These are phyloP conservation scores for Torymus texanus DNA, from an alignment of 2,888 invertebrate genomes.

Conservation along the genomic window DNA sequence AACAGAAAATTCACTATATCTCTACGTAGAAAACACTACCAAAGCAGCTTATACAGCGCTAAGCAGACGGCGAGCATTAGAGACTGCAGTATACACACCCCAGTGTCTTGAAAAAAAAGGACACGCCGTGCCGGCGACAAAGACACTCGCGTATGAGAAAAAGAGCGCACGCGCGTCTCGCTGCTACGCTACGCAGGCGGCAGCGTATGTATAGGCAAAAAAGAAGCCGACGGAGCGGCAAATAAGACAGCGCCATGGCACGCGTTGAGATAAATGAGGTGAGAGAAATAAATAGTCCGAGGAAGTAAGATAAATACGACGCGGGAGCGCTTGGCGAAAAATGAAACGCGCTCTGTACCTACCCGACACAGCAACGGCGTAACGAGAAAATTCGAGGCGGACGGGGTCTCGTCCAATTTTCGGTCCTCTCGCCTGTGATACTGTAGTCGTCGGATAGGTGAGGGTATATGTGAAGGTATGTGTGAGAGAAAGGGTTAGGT, in stretches of 20 bases:
- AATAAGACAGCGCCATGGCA: constrained; percentile 34
- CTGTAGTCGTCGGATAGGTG: too few species aligned
- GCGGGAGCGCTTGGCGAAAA: background rate
- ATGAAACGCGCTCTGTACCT: background rate
- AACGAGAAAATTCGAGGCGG: constrained; percentile 37
- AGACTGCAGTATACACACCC: too few species aligned
- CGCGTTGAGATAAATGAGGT: constrained; percentile 48
- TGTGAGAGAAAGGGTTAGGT: too few species aligned
- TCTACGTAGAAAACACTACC: too few species aligned
- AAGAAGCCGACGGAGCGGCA: constrained; percentile 28
- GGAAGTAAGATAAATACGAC: constrained; percentile 43
- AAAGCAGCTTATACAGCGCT: too few species aligned
- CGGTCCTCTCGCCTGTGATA: constrained; percentile 1
- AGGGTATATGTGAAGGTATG: too few species aligned
- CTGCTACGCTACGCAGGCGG: background rate
- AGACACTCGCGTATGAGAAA: too few species aligned
- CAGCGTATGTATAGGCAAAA: background rate
- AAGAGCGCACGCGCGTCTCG: background rate
- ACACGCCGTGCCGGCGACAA: too few species aligned
- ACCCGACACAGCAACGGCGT: background rate
- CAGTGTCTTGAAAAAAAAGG: too few species aligned
- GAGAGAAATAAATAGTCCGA: constrained; percentile 53
- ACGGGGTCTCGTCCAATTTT: constrained; percentile 34
- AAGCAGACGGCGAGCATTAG: too few species aligned
- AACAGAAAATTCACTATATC: too few species aligned